These are phyloP conservation scores for Parus major DNA, from an alignment of 2,113 vertebrate genomes.

Conservation along the genomic window DNA sequence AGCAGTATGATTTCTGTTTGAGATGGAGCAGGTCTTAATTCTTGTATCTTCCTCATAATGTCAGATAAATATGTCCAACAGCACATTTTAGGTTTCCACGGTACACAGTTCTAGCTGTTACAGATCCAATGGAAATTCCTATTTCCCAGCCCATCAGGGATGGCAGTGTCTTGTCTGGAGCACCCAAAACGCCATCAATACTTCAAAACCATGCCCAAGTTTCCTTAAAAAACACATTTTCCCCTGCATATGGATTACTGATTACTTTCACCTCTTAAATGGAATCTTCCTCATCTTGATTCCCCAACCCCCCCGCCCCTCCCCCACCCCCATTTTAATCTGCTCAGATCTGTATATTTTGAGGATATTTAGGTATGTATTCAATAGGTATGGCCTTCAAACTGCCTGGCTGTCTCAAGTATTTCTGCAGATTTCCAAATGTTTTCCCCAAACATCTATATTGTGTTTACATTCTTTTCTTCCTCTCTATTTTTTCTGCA, in stretches of 20 bases:
- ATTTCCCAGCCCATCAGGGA: neutral
- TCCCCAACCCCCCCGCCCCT: too few species aligned
- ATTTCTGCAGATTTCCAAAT: neutral
- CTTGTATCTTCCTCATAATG: neutral
- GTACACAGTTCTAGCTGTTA: neutral
- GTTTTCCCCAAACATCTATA: neutral
- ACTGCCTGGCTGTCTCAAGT: neutral
- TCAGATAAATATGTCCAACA: neutral
- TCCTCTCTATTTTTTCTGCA: neutral
- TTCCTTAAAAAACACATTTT: neutral
- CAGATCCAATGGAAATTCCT: neutral
- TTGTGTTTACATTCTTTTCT: neutral
- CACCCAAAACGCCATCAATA: neutral
- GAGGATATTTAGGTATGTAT: neutral
- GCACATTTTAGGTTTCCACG: neutral
- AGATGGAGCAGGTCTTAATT: neutral
- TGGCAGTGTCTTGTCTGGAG: neutral
- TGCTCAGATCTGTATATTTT: neutral
- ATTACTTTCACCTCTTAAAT: neutral
- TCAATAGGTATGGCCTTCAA: neutral
- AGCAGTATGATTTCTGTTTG: neutral
- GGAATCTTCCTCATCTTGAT: neutral
- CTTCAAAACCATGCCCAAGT: neutral
- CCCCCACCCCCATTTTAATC: neutral
- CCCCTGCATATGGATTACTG: neutral